phyloP scores from a whole-genome alignment of 2,113 vertebrate genomes.

The Elephantulus edwardii region DNA sequence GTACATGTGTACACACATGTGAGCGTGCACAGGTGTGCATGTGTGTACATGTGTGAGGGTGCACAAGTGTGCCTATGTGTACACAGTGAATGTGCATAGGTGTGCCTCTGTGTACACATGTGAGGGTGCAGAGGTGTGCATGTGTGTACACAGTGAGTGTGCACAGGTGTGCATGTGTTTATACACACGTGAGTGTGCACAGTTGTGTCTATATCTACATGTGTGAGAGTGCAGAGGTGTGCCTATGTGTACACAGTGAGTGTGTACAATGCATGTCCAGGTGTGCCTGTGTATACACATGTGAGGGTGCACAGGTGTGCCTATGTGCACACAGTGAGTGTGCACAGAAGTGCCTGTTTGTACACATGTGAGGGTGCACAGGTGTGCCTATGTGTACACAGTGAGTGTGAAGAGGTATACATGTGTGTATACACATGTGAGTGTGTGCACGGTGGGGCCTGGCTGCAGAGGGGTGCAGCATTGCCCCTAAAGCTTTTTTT shows the following conservation, averaged over 20 bases:
- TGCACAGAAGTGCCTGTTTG: too few species aligned
- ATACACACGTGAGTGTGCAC: not conserved
- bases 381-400: too few species aligned
- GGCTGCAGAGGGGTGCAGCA: not conserved
- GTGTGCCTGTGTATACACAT: not conserved
- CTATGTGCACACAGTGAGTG: not conserved
- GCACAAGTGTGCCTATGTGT: not conserved
- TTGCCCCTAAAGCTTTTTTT: not conserved
- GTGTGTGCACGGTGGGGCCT: not conserved
- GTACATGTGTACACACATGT: not conserved
- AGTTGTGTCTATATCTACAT: not conserved
- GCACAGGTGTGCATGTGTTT: not conserved
- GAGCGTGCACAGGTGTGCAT: fast-evolving
- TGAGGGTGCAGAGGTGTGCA: not conserved
- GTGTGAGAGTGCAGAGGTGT: not conserved
- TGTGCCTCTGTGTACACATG: not conserved
- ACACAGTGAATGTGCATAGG: too few species aligned
- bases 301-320: not conserved
- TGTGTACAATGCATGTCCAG: not conserved
- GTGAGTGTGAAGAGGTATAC: too few species aligned
- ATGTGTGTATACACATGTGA: too few species aligned
- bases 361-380: too few species aligned
- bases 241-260: not conserved
- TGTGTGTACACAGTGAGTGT: not conserved
- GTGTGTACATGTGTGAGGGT: not conserved